These are phyloP conservation scores for Brachycybe producta DNA, from an alignment of 2,888 invertebrate species.

Conservation along the genomic window DNA sequence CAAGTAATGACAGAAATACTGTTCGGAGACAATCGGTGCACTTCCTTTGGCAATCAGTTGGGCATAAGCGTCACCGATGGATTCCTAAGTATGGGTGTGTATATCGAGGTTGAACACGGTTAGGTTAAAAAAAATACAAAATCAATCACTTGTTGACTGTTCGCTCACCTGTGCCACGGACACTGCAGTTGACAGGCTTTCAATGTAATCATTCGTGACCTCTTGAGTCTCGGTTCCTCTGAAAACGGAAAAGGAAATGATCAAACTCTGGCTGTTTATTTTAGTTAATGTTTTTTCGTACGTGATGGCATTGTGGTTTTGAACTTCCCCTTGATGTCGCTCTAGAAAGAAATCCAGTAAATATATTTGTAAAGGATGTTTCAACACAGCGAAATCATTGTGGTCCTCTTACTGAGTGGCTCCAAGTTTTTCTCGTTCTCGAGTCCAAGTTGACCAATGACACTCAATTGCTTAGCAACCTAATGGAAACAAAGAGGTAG, in stretches of 20 bases:
- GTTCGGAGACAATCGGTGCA: background rate
- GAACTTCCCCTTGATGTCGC: background rate
- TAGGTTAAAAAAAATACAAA: background rate
- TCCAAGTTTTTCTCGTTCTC: too few relatives aligned
- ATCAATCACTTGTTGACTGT: background rate
- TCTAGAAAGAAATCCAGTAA: too few relatives aligned
- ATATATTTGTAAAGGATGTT: too few relatives aligned
- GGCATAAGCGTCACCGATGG: conserved; percentile 14
- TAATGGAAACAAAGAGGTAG: too few relatives aligned
- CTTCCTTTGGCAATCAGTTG: conserved; percentile 22
- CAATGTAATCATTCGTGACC: conserved; percentile 74
- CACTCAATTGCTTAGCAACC: too few relatives aligned
- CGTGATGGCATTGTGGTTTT: conserved; percentile 6
- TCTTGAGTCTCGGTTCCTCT: conserved; percentile 36
- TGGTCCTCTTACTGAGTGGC: too few relatives aligned
- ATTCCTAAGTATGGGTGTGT: background rate
- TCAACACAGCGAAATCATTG: too few relatives aligned
- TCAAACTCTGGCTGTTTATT: too few relatives aligned
- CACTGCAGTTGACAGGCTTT: conserved; percentile 55
- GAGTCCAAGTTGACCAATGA: too few relatives aligned
- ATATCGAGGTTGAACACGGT: background rate
- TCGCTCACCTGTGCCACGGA: conserved; percentile 44
- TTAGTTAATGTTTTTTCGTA: background rate
- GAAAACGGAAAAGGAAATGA: background rate
- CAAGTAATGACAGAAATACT: conserved; percentile 6